Evolutionary conservation across 2,888 invertebrate species (phyloP).

Genomic region (Catocala sponsa): DNA sequence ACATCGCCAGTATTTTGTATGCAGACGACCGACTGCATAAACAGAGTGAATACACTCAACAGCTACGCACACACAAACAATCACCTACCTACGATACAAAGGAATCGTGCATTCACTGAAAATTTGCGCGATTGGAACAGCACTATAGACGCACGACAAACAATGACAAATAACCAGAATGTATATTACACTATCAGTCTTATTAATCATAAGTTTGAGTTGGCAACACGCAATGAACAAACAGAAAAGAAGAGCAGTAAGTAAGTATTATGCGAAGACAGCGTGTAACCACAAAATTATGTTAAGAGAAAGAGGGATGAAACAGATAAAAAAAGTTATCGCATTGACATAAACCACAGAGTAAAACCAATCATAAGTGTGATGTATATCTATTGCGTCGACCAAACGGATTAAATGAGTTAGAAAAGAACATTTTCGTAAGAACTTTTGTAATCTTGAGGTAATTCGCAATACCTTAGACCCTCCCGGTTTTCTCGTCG

Average conservation of each 20-base stretch:
- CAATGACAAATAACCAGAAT: background rate
- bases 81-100: conserved; percentile 31
- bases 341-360: conserved; percentile 18
- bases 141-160: background rate
- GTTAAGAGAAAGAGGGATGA: conserved; percentile 1
- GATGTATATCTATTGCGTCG: conserved; percentile 47
- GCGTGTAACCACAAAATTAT: conserved; percentile 7
- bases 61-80: conserved; percentile 36
- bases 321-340: conserved; percentile 15
- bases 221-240: conserved; percentile 6
- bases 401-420: conserved; percentile 53
- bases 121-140: conserved; percentile 16
- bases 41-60: conserved; percentile 48
- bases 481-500: conserved; percentile 47
- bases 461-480: conserved; percentile 53
- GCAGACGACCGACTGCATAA: conserved; percentile 64
- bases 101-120: conserved; percentile 9
- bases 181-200: conserved; percentile 7
- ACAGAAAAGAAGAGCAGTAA: background rate
- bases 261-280: conserved; percentile 1
- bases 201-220: conserved; percentile 4
- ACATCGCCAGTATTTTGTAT: conserved; percentile 57
- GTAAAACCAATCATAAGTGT: conserved; percentile 49
- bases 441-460: conserved; percentile 58
- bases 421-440: conserved; percentile 53